Evolutionary conservation across 1,140 invertebrate genomes (phyloP).

Genomic region (Penaeus vannamei): DNA sequence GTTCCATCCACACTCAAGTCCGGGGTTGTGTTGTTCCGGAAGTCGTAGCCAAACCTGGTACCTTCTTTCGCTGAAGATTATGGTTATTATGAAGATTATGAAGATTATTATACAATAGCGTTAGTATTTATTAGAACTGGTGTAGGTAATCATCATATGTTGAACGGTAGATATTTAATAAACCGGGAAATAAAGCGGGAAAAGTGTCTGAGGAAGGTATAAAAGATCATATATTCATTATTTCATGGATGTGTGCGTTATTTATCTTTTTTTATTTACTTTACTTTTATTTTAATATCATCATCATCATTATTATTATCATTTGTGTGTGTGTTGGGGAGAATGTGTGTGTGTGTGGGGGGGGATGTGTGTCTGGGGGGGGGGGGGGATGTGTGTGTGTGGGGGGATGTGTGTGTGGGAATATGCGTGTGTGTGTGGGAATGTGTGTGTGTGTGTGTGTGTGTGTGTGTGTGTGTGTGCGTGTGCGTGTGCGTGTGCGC

Average conservation of each 20-base stretch:
- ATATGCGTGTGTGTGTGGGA: not conserved
- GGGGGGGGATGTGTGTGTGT: no score
- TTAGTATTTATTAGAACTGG: not conserved
- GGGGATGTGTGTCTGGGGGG: not conserved
- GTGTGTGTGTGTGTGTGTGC: constrained; percentile 18
- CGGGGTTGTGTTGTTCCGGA: constrained; percentile 70
- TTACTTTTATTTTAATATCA: not conserved
- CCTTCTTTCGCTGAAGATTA: not conserved
- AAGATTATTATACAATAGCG: not conserved
- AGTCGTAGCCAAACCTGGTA: constrained; percentile 65
- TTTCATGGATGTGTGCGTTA: no score
- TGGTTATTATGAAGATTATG: not conserved
- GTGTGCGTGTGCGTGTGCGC: not conserved
- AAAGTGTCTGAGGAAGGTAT: no score
- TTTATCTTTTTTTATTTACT: no score
- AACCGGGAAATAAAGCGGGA: no score
- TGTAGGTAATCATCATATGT: not conserved
- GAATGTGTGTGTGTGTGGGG: not conserved
- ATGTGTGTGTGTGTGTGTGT: constrained; percentile 1
- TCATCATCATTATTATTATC: not conserved
- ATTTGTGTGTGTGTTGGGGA: not conserved
- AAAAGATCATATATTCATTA: no score
- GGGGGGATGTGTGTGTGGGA: not conserved
- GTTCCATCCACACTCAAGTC: constrained; percentile 69
- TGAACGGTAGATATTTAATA: no score